Conservation (phyloP, 2,113 vertebrate species). For the Urocitellus parryii region DNA sequence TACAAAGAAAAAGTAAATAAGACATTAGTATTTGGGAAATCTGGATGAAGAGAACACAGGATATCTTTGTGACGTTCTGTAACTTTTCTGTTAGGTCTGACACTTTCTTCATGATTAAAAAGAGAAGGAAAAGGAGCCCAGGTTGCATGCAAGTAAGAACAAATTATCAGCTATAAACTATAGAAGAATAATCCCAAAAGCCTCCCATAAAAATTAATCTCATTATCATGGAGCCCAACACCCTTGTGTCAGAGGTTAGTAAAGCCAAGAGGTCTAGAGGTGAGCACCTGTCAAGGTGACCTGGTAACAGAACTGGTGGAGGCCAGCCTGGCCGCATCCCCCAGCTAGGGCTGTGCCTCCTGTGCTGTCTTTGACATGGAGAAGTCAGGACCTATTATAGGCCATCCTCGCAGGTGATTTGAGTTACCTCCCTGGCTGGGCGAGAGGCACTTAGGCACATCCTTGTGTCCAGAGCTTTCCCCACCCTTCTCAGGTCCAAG, state of each 20-base stretch:
- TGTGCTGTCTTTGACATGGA: neutral
- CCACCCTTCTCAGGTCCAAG: too few species aligned
- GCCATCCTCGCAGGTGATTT: too few species aligned
- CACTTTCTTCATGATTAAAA: neutral
- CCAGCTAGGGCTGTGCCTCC: neutral
- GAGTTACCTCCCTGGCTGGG: too few species aligned
- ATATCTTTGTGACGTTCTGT: neutral
- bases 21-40: neutral
- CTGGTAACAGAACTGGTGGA: neutral
- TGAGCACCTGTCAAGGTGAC: neutral
- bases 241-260: neutral
- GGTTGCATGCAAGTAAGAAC: neutral
- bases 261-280: neutral
- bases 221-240: neutral
- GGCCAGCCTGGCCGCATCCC: accelerated
- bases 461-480: too few species aligned
- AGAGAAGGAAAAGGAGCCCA: neutral
- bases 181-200: neutral
- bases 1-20: neutral
- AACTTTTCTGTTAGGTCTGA: neutral
- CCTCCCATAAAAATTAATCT: neutral
- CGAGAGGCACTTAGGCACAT: too few species aligned
- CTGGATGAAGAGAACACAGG: neutral
- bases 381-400: neutral
- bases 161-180: neutral